Evolutionary conservation across 2,113 vertebrate genomes (phyloP), one percentile per base, ranked within the genome.

Genomic region (Loxodonta africana): DNA sequence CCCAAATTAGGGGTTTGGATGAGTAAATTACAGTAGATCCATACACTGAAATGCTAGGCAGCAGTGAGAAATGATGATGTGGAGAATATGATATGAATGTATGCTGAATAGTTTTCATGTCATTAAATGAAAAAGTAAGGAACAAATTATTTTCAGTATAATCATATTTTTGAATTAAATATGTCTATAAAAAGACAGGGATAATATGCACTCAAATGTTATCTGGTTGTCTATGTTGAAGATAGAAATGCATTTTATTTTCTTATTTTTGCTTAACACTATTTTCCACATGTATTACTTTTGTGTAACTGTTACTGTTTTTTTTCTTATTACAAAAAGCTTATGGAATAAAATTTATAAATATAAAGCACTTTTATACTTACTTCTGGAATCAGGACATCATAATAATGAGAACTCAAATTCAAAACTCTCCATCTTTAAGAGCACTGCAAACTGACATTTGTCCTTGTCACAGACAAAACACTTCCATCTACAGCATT

Each of bases 381-480:
- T 96, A 76, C 77, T 5, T 86, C 84, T 97, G 88, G 67, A 95
- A 85, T 94, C 62, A 65, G 60, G 37, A 77, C 30, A 63, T n/a
- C 83, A 33, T 96, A 97, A 92, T 95, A 96, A 97, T 94, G 44
- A 90, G 51, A 96, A 97, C 67, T 94, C 41, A 96, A 89, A 95
- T 96, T 94, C 69, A 97, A 96, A 96, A 95, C 67, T 89, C 80
- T 96, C 85, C 74, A 94, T 93, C 65, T 94, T 86, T 83, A 87
- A 97, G 30, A 92, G 87, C 48, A 95, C 95, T 96, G 37, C 28
- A 60, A 96, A 67, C n/a, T 96, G 83, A 91, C 48, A 94, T 97
- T 96, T 97, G 92, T 96, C 87, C 94, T 96, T 94, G 91, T 94
- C 95, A 95, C 48, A 97, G 91, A 93, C 44, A 96, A 96, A 96